These are phyloP conservation scores for Megaceryle torquata DNA, from an alignment of 2,113 vertebrate species.

Conservation along the genomic window DNA sequence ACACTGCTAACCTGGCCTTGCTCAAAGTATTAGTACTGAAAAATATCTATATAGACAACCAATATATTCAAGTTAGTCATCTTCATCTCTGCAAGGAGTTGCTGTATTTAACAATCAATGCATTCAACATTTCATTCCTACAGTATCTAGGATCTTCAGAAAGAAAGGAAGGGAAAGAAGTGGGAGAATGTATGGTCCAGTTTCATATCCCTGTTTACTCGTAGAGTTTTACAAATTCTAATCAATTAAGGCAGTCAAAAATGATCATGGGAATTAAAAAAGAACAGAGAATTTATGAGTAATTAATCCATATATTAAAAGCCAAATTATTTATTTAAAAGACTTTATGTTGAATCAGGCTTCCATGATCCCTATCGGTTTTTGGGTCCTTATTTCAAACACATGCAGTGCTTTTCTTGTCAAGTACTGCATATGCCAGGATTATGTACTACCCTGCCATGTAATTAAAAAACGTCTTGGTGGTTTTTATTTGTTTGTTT, in stretches of 20 bases:
- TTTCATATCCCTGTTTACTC: neutral
- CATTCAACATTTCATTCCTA: neutral
- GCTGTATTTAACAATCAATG: neutral
- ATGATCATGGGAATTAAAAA: neutral
- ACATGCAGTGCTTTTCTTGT: neutral
- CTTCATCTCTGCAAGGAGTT: neutral
- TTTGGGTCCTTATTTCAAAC: neutral
- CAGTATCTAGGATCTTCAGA: neutral
- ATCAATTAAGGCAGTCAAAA: neutral
- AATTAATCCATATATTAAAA: neutral
- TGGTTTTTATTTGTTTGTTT: neutral
- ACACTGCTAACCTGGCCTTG: neutral
- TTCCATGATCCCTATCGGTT: neutral
- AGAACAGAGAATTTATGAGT: neutral
- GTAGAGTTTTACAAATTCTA: neutral
- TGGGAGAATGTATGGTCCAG: neutral
- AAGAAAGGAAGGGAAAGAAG: neutral
- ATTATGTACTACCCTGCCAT: accelerated
- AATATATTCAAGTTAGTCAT: neutral
- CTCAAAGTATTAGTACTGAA: neutral
- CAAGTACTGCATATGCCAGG: no score
- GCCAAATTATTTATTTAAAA: neutral
- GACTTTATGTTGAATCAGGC: neutral
- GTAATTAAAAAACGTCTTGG: accelerated
- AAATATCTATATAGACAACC: neutral